A percentile compares a stretch with the other conserved stretches of the same genome.
phyloP scores from a whole-genome alignment of 2,888 invertebrate species.

The Eilema sororculum region DNA sequence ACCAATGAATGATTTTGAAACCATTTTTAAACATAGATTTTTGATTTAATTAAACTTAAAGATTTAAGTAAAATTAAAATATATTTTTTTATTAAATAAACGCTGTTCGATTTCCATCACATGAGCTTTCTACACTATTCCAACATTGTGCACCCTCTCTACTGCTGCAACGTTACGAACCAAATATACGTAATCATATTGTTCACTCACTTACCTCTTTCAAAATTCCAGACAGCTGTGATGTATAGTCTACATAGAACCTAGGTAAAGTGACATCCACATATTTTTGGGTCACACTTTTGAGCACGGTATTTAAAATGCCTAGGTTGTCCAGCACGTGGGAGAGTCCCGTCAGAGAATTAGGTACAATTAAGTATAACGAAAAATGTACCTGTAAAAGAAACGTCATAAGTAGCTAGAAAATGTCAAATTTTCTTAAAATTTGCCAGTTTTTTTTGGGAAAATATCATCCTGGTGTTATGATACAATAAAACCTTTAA shows the following conservation, averaged over 20 bases:
- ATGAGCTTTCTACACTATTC: too few relatives aligned
- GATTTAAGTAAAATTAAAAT: too few relatives aligned
- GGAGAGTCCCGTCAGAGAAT: constrained; percentile 2
- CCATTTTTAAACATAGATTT: too few relatives aligned
- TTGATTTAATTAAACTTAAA: too few relatives aligned
- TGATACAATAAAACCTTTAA: too few relatives aligned
- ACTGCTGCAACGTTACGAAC: not conserved
- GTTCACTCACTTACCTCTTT: not conserved
- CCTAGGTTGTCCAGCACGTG: constrained; percentile 4
- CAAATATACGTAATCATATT: not conserved
- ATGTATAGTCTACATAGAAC: constrained; percentile 5
- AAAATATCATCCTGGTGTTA: too few relatives aligned
- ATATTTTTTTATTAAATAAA: too few relatives aligned
- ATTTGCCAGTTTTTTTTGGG: not conserved
- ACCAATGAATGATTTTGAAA: too few relatives aligned
- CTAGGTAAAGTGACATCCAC: constrained; percentile 2
- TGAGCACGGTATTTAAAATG: not conserved
- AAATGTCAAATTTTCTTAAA: not conserved
- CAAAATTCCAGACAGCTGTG: not conserved
- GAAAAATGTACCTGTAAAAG: not conserved
- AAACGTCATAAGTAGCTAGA: too few relatives aligned
- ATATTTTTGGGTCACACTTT: too few relatives aligned
- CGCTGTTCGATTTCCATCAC: too few relatives aligned
- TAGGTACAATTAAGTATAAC: constrained; percentile 4
- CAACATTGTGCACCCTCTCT: not conserved